Base-by-base conservation (phyloP, 2,113 vertebrate genomes). In the Silurus meridionalis region DNA sequence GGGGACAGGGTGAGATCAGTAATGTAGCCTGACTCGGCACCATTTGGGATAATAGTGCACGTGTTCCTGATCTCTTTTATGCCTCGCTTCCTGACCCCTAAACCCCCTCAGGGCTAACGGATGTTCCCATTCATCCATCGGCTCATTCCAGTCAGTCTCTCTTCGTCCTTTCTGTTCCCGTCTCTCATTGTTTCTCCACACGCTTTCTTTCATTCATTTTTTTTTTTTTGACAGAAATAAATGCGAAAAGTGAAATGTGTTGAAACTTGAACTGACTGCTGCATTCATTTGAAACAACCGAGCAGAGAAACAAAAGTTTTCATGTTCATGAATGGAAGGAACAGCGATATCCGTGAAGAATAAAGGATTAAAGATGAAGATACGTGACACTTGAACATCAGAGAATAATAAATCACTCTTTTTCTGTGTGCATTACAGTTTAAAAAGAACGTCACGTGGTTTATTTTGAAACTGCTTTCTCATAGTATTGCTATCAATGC, bases 51-150 rank as follows among this genome's bases (percentile, higher is more conserved):
- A 83, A 78, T 64, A 66, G 80, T 25, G 61, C 81, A 72, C 86
- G 63, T 92, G 92, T 91, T 90, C 88, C 78, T 80, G 83, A 50
- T 85, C 86, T 90, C 90, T 92, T 93, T 92, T 92, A 90, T 85
- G 92, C 72, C 61, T 15, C 82, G 75, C 57, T 80, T 71, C 84
- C 77, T 91, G 88, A 90, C 88, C 64, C 78, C 84, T 19, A 83
- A 92, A 78, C 88, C 91, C 90, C 91, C 89, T 3, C 8, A 84
- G 89, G 92, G 85, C 85, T 83, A 85, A 88, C 81, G 82, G 55
- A 55, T 83, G 86, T 85, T 28, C 81, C 58, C 83, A 80, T 85
- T 74, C 60, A 72, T 69, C 83, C 80, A 13, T 67, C 75, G 48
- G 5, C 28, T 6, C 55, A 0, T 6, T 48, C 64, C 50, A 83